Evolutionary conservation across 2,113 vertebrate genomes (phyloP), one percentile per base, ranked within the genome.

Genomic region (Scophthalmus maximus): DNA sequence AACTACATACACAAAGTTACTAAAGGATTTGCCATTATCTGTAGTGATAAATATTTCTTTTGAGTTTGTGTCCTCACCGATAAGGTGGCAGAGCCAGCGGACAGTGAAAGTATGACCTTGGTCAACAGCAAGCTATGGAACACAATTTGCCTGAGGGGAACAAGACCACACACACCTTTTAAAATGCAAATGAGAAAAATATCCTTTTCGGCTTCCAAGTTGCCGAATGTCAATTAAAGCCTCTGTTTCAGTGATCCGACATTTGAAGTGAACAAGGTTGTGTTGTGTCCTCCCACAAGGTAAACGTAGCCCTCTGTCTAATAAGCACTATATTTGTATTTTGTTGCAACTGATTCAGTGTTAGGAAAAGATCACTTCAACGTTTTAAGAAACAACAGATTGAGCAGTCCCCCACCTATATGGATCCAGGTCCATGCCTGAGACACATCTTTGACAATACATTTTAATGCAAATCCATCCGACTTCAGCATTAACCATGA

Each of bases 141-240:
- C 64, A 69, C 68, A n/a, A n/a, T 71, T 68, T 25, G 73, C 83
- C 86, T 38, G 59, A 58, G 78, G 73, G 72, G 64, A 42, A 53
- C 6, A 27, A 25, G 50, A 62, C 53, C 82, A 79, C 32, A 17
- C n/a, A 5, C 20, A 29, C 20, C 29, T 69, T 77, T 85, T 85
- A 73, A 73, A 78, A 76, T 79, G 82, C 73, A 83, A 87, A 88
- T 88, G 68, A 72, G 75, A 59, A 73, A n/a, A 73, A 68, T 66
- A 62, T 75, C 46, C n/a, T n/a, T 59, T 25, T 23, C 11, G 23
- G 36, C 60, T 79, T 83, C 79, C 58, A 76, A 60, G 62, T 49
- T n/a, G 59, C 23, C 22, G 63, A 75, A 74, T 60, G 50, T 59
- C 34, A 77, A 82, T 83, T 79, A 82, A 76, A 71, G 50, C 52